Evolutionary conservation across 2,888 invertebrate genomes (phyloP).

Genomic region (Busseola fusca): DNA sequence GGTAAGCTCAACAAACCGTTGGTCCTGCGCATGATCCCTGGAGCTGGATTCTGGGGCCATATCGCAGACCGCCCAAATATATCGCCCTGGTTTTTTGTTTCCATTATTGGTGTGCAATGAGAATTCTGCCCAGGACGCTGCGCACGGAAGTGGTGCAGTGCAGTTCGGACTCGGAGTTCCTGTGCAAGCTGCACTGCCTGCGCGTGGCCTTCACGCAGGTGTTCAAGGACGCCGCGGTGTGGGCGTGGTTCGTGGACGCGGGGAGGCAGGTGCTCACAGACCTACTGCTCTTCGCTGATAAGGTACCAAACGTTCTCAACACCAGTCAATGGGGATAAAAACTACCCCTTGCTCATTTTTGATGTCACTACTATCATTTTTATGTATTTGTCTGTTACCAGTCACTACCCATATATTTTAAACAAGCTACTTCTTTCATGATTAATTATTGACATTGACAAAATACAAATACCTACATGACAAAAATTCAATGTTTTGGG

Average conservation of each 20-base stretch:
- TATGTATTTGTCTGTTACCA: background rate
- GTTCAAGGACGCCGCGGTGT: conserved; percentile 91
- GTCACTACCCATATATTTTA: background rate
- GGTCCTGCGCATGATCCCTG: background rate
- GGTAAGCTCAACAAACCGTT: background rate
- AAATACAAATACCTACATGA: too few species aligned
- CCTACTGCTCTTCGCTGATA: conserved; percentile 95
- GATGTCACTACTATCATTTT: background rate
- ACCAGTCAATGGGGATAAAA: background rate
- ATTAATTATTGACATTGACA: background rate
- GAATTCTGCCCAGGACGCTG: conserved; percentile 87
- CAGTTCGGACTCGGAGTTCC: conserved; percentile 96
- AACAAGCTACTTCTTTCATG: background rate
- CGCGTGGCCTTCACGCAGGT: conserved; percentile 95
- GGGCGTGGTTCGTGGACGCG: conserved; percentile 95
- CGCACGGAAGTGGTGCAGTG: conserved; percentile 97
- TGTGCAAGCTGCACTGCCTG: conserved; percentile 98
- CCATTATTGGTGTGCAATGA: background rate
- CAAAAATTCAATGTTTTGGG: too few species aligned
- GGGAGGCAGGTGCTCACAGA: conserved; percentile 97
- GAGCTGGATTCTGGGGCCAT: background rate
- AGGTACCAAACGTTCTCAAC: conserved; percentile 81
- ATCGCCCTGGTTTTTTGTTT: background rate
- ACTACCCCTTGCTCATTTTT: background rate
- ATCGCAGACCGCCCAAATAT: background rate